Base-by-base conservation (phyloP, 2,113 vertebrate species). In the Pelodiscus sinensis region DNA sequence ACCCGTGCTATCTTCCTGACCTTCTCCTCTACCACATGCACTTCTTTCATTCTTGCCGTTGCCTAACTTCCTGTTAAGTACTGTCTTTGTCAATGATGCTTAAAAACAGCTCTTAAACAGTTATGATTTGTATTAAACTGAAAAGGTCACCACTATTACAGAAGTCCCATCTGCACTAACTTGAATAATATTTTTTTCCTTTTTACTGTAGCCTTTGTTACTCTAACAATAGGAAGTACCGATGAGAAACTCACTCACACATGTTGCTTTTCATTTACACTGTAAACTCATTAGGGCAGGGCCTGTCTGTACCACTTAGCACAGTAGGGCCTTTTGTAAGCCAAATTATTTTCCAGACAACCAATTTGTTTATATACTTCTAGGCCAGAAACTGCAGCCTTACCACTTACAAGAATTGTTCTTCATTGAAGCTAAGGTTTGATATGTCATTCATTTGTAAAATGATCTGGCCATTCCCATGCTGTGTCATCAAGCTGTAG, bases 381-480 rank as follows among this genome's bases (percentile, higher is more conserved):
- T 80, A 91, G 29, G 81, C 84, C 65, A 91, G 90, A 95, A 92
- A 88, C 21, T 57, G 2, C 11, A 35, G n/a, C 15, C 65, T 84
- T 51, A 68, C 65, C 52, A 86, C 87, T 95, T 92, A 79, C 81
- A 94, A 79, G 71, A n/a, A 58, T 51, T 52, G 87, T 91, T 81
- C 60, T 52, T 50, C 50, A 84, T 27, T 92, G 77, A 94, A 94
- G 85, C 79, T 88, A 89, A 95, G 58, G 79, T 88, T 68, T 90
- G 81, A 92, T 93, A 81, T 87, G 82, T 86, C 24, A 80, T 93
- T 86, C 84, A 38, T 89, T 88, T 94, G 94, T 51, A 44, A 96
- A 93, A 57, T 86, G 84, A 86, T 19, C 29, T 90, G 6, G 0
- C 54, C 86, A 85, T 93, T 95, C 81, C 86, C 85, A 68, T 79